phyloP scores from a whole-genome alignment of 2,797 vertebrate genomes.

The Sciurus vulgaris region DNA sequence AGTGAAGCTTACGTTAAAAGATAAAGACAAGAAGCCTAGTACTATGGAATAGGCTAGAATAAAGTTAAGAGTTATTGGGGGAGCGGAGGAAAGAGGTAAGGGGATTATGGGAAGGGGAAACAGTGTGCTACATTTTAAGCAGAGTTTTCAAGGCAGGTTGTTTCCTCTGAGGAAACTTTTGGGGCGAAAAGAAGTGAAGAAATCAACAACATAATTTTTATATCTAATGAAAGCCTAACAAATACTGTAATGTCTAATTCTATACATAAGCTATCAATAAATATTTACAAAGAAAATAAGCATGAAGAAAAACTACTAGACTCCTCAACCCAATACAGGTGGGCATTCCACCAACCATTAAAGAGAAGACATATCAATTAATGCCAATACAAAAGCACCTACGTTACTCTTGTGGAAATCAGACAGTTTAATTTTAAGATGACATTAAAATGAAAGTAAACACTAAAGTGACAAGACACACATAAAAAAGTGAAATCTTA shows the following conservation, averaged over 20 bases:
- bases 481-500: neutral
- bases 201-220: constrained; percentile 6
- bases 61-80: neutral
- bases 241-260: constrained; percentile 6
- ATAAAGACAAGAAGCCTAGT: neutral
- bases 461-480: neutral
- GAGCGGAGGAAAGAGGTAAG: neutral
- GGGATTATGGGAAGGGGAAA: neutral
- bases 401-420: neutral
- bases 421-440: constrained; percentile 17
- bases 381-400: neutral
- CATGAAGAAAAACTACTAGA: neutral
- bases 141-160: neutral
- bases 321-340: neutral
- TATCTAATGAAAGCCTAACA: neutral
- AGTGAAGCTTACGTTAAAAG: neutral
- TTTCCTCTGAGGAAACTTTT: neutral
- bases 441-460: constrained; percentile 34
- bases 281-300: neutral
- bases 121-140: neutral
- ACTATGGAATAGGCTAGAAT: neutral
- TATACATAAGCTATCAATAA: neutral
- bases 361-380: neutral
- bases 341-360: neutral
- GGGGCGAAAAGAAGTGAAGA: neutral